A percentile compares a stretch with the other conserved stretches of the same genome.
Conservation (phyloP, 2,888 invertebrate species). For the Nysson spinosus region DNA sequence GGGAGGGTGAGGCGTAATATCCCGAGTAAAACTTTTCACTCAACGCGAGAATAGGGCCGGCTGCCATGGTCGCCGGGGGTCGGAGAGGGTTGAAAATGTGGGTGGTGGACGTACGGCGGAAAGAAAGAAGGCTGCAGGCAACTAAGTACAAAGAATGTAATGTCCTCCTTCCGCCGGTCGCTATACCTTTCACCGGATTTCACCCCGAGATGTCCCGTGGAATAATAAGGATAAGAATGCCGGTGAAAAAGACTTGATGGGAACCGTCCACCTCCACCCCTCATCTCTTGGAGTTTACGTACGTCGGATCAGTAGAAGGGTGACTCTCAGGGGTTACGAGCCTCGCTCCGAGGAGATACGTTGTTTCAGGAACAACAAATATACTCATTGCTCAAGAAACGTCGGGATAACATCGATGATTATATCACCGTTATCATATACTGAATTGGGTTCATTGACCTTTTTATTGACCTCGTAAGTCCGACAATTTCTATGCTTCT, state of each 20-base stretch:
- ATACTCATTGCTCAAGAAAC: too few relatives aligned
- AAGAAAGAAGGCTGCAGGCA: constrained; percentile 46
- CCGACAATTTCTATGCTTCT: too few relatives aligned
- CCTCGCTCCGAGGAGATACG: too few relatives aligned
- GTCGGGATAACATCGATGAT: too few relatives aligned
- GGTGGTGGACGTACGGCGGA: constrained; percentile 47
- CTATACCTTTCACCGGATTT: constrained; percentile 69
- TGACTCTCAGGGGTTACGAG: not conserved
- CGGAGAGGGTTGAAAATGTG: constrained; percentile 16
- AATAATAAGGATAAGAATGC: constrained; percentile 72
- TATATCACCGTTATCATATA: too few relatives aligned
- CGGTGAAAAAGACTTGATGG: constrained; percentile 50
- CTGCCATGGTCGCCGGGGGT: constrained; percentile 7
- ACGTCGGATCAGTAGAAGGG: not conserved
- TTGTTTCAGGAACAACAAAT: too few relatives aligned
- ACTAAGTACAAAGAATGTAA: constrained; percentile 74
- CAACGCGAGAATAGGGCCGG: constrained; percentile 68
- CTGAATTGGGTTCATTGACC: too few relatives aligned
- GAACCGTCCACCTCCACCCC: constrained; percentile 4
- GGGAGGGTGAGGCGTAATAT: constrained; percentile 72
- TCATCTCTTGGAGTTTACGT: constrained; percentile 31
- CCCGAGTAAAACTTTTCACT: constrained; percentile 76
- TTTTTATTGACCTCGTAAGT: too few relatives aligned
- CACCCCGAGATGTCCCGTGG: constrained; percentile 67
- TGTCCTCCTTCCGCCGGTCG: constrained; percentile 66